phyloP scores from a whole-genome alignment of 2,113 vertebrate genomes.

The Hippocampus barbouri region DNA sequence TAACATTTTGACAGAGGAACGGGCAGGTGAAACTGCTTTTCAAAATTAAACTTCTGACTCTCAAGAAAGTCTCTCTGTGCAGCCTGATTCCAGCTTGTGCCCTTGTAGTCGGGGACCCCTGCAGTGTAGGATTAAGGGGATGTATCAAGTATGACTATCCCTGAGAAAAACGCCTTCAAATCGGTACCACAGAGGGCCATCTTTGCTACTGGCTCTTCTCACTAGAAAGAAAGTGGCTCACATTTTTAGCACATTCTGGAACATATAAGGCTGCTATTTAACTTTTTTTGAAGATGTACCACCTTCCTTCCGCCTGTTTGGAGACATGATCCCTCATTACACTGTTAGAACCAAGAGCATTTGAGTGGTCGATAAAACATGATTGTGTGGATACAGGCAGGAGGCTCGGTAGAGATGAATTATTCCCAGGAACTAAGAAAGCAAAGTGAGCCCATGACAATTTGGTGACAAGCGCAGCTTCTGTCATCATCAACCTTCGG shows the following conservation, averaged over 20 bases:
- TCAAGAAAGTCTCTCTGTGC: neutral
- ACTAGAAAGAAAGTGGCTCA: conserved; percentile 29
- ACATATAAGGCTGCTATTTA: conserved; percentile 4
- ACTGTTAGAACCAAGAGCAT: neutral
- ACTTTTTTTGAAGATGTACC: neutral
- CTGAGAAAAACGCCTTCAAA: conserved; percentile 61
- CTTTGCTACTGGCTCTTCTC: conserved; percentile 29
- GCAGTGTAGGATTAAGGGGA: conserved; percentile 46
- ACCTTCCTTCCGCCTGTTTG: neutral
- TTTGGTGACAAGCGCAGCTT: conserved; percentile 32
- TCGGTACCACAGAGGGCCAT: conserved; percentile 50
- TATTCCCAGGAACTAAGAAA: neutral
- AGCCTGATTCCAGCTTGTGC: neutral
- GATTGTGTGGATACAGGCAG: neutral
- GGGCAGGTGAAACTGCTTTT: too few relatives aligned
- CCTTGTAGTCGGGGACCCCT: neutral
- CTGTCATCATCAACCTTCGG: conserved; percentile 14
- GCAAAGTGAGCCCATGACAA: conserved; percentile 21
- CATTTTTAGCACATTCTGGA: conserved; percentile 24
- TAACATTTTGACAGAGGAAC: neutral
- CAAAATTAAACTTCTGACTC: neutral
- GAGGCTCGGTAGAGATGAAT: neutral
- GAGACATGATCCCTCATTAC: neutral
- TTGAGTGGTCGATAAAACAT: neutral
- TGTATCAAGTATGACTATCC: conserved; percentile 64